Conservation (phyloP, 1,140 invertebrate species). For the Rhopalosiphum padi region DNA sequence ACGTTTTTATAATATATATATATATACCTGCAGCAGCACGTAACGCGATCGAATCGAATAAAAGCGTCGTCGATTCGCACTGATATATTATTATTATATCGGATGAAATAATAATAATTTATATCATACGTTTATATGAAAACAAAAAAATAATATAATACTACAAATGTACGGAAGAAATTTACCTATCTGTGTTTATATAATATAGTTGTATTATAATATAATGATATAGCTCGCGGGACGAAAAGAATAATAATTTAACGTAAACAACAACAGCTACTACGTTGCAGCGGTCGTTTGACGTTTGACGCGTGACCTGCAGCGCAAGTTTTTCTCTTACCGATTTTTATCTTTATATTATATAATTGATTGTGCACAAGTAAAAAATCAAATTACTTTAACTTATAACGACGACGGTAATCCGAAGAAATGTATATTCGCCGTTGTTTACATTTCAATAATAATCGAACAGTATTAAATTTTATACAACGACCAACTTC, state of each 20-base stretch:
- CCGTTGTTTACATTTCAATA: neutral
- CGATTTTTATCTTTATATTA: neutral
- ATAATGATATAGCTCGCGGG: too few relatives aligned
- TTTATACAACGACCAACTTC: neutral
- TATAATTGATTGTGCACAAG: neutral
- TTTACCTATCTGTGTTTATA: too few relatives aligned
- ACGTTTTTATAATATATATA: neutral
- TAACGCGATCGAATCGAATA: neutral
- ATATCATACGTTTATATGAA: neutral
- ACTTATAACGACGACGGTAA: neutral
- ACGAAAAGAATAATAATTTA: too few relatives aligned
- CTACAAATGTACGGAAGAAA: neutral
- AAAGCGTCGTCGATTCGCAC: neutral
- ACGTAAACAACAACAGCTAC: too few relatives aligned
- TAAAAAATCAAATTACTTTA: neutral
- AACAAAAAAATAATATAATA: neutral
- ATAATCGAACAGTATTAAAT: neutral
- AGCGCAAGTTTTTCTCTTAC: neutral
- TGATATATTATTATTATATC: neutral
- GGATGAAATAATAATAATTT: neutral
- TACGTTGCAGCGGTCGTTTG: too few relatives aligned
- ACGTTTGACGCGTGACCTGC: too few relatives aligned
- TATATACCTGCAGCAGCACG: neutral
- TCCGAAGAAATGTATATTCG: neutral
- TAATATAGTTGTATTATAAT: too few relatives aligned